phyloP scores from a whole-genome alignment of 2,113 vertebrate genomes.

The Mus pahari region DNA sequence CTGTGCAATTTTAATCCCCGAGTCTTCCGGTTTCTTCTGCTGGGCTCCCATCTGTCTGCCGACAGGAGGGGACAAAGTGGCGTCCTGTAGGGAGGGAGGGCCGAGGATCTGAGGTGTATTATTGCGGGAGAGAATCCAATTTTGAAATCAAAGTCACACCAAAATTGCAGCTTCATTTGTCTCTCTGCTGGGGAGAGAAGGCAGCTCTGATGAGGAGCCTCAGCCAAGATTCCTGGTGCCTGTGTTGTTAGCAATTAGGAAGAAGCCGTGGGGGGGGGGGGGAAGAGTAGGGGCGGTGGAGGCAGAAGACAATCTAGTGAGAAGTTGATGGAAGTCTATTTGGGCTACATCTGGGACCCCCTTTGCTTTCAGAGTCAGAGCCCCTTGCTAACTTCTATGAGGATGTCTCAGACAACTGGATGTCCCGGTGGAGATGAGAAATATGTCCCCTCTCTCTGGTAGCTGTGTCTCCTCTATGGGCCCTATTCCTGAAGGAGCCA shows the following conservation, averaged over 20 bases:
- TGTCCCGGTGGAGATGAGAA: background rate
- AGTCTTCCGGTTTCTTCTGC: background rate
- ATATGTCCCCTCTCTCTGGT: too few relatives aligned
- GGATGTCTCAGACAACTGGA: background rate
- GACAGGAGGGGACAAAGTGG: background rate
- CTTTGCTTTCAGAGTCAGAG: background rate
- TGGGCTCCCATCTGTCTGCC: background rate
- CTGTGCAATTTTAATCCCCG: background rate
- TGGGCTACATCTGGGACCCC: background rate
- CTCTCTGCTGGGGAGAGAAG: slow-evolving; percentile 19
- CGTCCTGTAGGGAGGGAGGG: background rate
- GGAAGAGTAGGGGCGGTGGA: accelerated
- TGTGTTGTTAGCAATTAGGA: background rate
- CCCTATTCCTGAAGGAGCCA: background rate
- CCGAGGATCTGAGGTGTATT: background rate
- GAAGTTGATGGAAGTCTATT: background rate
- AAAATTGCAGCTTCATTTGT: background rate
- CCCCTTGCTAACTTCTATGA: background rate
- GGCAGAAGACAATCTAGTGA: accelerated
- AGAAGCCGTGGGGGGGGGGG: accelerated
- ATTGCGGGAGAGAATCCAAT: background rate
- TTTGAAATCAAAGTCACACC: slow-evolving; percentile 49
- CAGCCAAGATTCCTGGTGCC: background rate
- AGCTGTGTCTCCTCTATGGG: background rate
- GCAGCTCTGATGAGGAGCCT: background rate